Evolutionary conservation across 2,113 vertebrate species (phyloP).

Genomic region (Origma solitaria): DNA sequence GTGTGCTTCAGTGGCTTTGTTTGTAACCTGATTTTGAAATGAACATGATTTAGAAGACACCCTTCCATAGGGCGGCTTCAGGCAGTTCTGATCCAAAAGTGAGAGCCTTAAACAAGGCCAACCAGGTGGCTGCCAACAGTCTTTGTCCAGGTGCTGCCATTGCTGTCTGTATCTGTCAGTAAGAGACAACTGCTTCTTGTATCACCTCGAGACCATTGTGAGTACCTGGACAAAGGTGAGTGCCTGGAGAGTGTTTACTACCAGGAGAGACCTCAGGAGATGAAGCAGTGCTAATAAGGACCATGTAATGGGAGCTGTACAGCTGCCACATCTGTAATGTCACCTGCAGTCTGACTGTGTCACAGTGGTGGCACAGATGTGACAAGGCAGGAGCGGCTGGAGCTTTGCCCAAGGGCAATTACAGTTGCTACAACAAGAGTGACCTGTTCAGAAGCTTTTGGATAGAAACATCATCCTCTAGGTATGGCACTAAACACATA

Average conservation of each 20-base stretch:
- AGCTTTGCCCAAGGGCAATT: not conserved
- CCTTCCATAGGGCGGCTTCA: not conserved
- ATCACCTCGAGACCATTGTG: not conserved
- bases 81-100: not conserved
- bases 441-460: not conserved
- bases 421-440: not conserved
- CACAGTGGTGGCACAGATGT: not conserved
- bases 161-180: not conserved
- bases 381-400: not conserved
- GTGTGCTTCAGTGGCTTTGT: not conserved
- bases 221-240: not conserved
- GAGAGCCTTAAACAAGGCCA: not conserved
- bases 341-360: not conserved
- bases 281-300: not conserved
- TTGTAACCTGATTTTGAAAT: not conserved
- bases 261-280: not conserved
- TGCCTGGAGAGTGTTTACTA: not conserved
- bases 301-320: not conserved
- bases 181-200: not conserved
- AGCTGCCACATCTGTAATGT: not conserved
- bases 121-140: not conserved
- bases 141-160: not conserved
- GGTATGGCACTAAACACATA: not conserved
- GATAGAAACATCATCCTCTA: not conserved
- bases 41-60: not conserved